Evolutionary conservation across 53 echinoderm and acorn worm species (phyloP).

Genomic region (Echinometra lucunter): DNA sequence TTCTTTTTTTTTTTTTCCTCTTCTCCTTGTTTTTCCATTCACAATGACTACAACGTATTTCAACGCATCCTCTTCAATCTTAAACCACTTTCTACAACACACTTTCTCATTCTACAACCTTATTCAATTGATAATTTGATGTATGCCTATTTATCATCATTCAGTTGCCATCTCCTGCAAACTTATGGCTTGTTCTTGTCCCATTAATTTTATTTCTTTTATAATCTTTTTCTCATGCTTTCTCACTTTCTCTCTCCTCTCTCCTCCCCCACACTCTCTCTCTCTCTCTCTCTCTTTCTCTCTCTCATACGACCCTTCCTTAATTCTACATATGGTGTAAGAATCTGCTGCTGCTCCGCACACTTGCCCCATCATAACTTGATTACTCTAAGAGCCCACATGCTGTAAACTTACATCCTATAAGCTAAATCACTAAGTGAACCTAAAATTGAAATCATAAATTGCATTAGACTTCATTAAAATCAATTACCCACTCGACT

Average conservation of each 20-base stretch:
- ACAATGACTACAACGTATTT: background rate
- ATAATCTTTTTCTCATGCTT: background rate
- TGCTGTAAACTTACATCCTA: slow-evolving; percentile 4
- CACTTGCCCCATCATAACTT: background rate
- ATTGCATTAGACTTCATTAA: slow-evolving; percentile 52
- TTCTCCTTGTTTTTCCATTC: background rate
- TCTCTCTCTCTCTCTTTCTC: background rate
- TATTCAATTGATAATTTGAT: background rate
- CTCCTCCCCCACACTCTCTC: background rate
- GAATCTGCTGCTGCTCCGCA: background rate
- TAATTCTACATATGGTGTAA: background rate
- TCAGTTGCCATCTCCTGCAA: background rate
- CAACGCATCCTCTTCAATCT: background rate
- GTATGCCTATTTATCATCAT: background rate
- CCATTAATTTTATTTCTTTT: background rate
- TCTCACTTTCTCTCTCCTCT: background rate
- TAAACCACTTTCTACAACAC: background rate
- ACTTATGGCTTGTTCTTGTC: background rate
- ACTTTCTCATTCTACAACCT: background rate
- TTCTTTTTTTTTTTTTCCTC: background rate
- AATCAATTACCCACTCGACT: slow-evolving; percentile 7
- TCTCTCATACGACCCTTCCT: background rate
- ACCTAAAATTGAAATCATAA: slow-evolving; percentile 54
- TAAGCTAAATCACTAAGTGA: slow-evolving; percentile 21
- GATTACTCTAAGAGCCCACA: slow-evolving; percentile 20